Percentiles rank a stretch among this genome's conserved stretches.
Evolutionary conservation across 2,888 invertebrate genomes (phyloP).

Genomic region (Chymomyza caudatula): DNA sequence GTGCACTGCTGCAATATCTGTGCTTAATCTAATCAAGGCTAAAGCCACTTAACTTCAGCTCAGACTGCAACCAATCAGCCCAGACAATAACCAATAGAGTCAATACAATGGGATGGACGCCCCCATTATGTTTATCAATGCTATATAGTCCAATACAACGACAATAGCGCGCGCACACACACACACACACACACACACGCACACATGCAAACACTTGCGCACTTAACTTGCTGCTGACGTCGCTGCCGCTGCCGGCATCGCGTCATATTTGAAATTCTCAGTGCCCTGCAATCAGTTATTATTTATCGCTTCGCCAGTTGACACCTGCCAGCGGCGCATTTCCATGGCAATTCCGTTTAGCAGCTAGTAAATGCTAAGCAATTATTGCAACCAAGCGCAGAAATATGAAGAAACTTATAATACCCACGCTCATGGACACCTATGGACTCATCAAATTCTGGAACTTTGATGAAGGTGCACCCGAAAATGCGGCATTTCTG

Average conservation of each 20-base stretch:
- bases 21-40: constrained; percentile 55
- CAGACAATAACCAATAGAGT: constrained; percentile 43
- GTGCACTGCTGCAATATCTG: not conserved
- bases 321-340: constrained; percentile 54
- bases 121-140: constrained; percentile 32
- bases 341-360: not conserved
- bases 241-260: constrained; percentile 11
- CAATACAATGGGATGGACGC: constrained; percentile 15
- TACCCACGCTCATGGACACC: constrained; percentile 71
- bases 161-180: constrained; percentile 8
- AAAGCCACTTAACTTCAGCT: constrained; percentile 33
- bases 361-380: not conserved
- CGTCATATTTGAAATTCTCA: constrained; percentile 46
- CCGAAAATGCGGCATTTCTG: constrained; percentile 21
- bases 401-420: constrained; percentile 69
- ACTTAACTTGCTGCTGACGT: constrained; percentile 17
- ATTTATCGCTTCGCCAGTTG: constrained; percentile 68
- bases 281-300: constrained; percentile 65
- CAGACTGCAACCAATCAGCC: not conserved
- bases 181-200: not conserved
- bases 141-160: constrained; percentile 22
- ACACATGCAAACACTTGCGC: constrained; percentile 2
- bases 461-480: constrained; percentile 68
- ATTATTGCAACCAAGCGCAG: not conserved
- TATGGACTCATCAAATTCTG: constrained; percentile 73